Conservation (phyloP, 2,888 invertebrate species). For the Allophyes oxyacanthae region DNA sequence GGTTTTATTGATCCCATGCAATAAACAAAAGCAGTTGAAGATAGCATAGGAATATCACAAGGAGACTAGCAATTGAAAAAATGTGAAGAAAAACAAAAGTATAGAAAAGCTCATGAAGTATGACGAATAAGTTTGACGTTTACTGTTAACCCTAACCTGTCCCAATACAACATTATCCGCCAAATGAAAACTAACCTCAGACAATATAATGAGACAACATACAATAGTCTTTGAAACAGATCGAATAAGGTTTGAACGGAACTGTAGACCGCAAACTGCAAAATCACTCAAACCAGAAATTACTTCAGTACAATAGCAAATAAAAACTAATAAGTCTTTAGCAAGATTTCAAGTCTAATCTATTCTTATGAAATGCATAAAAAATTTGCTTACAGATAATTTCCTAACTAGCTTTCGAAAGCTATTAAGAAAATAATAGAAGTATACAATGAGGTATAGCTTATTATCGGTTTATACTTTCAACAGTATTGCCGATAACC, state of each 20-base stretch:
- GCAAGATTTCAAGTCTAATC: slow-evolving; percentile 31
- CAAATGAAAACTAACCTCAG: slow-evolving; percentile 27
- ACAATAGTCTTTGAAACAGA: not conserved
- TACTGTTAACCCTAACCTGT: not conserved
- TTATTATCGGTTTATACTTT: slow-evolving; percentile 20
- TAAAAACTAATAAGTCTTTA: slow-evolving; percentile 35
- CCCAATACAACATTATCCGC: slow-evolving; percentile 6
- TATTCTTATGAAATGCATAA: slow-evolving; percentile 39
- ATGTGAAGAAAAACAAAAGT: no score
- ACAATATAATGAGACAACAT: slow-evolving; percentile 18
- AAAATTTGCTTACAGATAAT: slow-evolving; percentile 23
- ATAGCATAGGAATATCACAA: no score
- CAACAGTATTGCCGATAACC: slow-evolving; percentile 27
- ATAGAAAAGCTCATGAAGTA: no score
- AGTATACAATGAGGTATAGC: slow-evolving; percentile 23
- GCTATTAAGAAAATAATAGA: slow-evolving; percentile 27
- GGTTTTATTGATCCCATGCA: slow-evolving; percentile 18
- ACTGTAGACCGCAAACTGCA: slow-evolving; percentile 31
- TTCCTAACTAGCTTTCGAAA: slow-evolving; percentile 34
- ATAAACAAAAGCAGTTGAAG: no score
- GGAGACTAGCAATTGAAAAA: no score
- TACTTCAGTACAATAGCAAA: slow-evolving; percentile 33
- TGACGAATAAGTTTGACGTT: no score
- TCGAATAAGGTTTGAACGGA: slow-evolving; percentile 15
- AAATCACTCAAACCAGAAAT: slow-evolving; percentile 22